A percentile compares a stretch with the other conserved stretches of the same genome.
Conservation (phyloP, 2,888 invertebrate species). For the Caenorhabditis doughertyi region DNA sequence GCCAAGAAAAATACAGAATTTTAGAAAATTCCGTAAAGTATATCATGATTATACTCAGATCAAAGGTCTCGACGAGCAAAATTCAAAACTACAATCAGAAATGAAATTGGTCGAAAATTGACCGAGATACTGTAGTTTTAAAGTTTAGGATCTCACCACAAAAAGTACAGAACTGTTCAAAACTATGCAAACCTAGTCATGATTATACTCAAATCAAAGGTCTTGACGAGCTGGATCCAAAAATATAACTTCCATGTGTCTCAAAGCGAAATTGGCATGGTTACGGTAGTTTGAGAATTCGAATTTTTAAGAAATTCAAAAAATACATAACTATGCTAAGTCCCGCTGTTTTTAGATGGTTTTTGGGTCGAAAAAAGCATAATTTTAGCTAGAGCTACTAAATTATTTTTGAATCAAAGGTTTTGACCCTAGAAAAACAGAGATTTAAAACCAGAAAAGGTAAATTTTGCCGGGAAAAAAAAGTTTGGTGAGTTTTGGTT, state of each 20-base stretch:
- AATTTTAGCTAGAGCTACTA: too few species aligned
- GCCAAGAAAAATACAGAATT: too few species aligned
- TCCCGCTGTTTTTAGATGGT: not conserved
- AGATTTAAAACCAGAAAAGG: too few species aligned
- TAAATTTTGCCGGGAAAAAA: too few species aligned
- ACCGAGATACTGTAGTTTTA: too few species aligned
- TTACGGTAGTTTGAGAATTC: not conserved
- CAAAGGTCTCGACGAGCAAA: not conserved
- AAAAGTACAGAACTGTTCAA: not conserved
- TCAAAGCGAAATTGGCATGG: not conserved
- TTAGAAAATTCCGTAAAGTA: too few species aligned
- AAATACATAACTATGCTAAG: not conserved
- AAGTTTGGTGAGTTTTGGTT: too few species aligned
- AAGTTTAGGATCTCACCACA: too few species aligned
- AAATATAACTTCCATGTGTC: not conserved
- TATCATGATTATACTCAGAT: conserved; percentile 11
- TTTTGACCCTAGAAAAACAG: too few species aligned
- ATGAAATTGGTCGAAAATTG: too few species aligned
- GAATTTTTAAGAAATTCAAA: not conserved
- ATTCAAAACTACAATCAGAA: not conserved
- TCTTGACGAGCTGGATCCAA: not conserved
- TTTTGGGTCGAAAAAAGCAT: not conserved
- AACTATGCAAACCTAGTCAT: not conserved
- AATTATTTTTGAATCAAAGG: too few species aligned
- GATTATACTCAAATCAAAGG: not conserved